Evolutionary conservation across 2,797 vertebrate species (phyloP).

Genomic region (Phoebastria nigripes): DNA sequence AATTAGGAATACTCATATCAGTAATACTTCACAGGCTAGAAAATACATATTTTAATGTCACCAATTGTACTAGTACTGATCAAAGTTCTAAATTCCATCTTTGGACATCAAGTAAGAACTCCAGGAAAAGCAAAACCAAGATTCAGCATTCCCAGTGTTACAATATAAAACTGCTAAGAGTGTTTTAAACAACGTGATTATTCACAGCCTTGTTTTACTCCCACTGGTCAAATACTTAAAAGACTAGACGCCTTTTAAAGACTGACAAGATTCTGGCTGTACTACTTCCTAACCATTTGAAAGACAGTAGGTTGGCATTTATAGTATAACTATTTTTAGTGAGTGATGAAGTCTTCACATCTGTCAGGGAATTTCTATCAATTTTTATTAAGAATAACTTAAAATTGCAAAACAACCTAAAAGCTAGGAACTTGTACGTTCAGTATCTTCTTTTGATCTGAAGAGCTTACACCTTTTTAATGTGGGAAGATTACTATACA

Average conservation of each 20-base stretch:
- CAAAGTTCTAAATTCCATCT: neutral
- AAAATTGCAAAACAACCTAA: neutral
- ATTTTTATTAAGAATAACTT: neutral
- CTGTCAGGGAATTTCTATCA: neutral
- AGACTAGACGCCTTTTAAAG: neutral
- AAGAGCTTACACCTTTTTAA: neutral
- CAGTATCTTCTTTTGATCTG: neutral
- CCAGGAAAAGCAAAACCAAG: neutral
- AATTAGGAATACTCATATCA: neutral
- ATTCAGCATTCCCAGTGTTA: neutral
- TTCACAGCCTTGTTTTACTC: neutral
- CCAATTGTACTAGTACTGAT: neutral
- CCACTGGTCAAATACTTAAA: neutral
- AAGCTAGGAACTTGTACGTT: neutral
- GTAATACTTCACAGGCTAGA: neutral
- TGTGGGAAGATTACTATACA: neutral
- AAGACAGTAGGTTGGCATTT: neutral
- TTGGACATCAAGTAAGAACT: neutral
- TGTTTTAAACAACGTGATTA: neutral
- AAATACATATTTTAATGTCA: neutral
- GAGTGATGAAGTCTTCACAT: neutral
- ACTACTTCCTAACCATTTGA: neutral
- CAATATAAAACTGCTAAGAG: neutral
- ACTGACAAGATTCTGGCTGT: neutral
- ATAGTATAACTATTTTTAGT: neutral